phyloP scores from a whole-genome alignment of 2,888 invertebrate species.

The Elegia similella region DNA sequence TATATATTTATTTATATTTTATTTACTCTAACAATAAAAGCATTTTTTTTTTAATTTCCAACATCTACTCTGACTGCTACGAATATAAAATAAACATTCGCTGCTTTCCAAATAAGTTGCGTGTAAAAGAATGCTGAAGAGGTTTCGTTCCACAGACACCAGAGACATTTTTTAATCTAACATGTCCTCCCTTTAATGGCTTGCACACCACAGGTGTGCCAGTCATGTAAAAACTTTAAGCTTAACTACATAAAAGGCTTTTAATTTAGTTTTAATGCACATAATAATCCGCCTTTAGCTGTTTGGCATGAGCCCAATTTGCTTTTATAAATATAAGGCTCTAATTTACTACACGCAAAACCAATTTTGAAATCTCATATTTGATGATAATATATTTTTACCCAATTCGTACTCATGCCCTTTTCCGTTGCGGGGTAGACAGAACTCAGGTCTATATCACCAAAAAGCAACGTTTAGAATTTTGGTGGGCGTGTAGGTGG shows the following conservation, averaged over 20 bases:
- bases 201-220: background rate
- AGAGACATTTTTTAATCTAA: background rate
- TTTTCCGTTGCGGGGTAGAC: no score
- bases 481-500: no score
- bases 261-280: constrained; percentile 37
- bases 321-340: constrained; percentile 31
- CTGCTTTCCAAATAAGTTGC: background rate
- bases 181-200: background rate
- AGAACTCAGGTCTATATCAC: no score
- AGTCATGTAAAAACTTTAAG: background rate
- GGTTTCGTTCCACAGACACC: background rate
- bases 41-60: no score
- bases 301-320: constrained; percentile 44
- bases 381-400: background rate
- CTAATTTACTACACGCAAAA: constrained; percentile 51
- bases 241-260: constrained; percentile 10
- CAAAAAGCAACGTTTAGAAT: no score
- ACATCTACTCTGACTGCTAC: no score
- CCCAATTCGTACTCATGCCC: no score
- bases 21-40: no score
- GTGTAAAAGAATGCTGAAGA: background rate
- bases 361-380: constrained; percentile 12
- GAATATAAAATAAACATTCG: no score
- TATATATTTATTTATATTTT: no score
- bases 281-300: constrained; percentile 38